Evolutionary conservation across 2,888 invertebrate species (phyloP).

Genomic region (Mayetiola destructor): DNA sequence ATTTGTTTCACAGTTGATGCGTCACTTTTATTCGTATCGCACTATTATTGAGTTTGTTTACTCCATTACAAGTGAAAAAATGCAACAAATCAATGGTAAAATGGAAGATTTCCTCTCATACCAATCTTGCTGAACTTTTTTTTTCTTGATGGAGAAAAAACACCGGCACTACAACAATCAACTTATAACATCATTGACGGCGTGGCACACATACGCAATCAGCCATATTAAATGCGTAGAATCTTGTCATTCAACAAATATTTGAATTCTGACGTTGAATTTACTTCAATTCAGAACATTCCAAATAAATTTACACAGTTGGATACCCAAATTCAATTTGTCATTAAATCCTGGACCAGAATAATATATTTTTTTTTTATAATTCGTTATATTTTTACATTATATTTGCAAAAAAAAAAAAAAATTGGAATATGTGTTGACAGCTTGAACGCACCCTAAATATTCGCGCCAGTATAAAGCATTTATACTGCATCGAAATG

Average conservation of each 20-base stretch:
- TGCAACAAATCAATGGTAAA: background rate
- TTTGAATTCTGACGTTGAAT: too few relatives aligned
- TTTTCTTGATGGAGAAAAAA: background rate
- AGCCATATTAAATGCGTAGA: too few relatives aligned
- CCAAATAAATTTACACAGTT: too few relatives aligned
- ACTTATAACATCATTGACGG: slow-evolving; percentile 4
- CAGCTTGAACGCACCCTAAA: background rate
- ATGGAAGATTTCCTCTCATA: background rate
- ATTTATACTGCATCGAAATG: background rate
- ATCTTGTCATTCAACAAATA: too few relatives aligned
- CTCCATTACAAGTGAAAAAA: background rate
- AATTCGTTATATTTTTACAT: too few relatives aligned
- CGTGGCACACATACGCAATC: slow-evolving; percentile 9
- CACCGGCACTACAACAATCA: slow-evolving; percentile 6
- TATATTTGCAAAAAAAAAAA: too few relatives aligned
- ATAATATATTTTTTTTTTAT: too few relatives aligned
- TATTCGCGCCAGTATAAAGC: slow-evolving; percentile 8
- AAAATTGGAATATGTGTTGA: background rate
- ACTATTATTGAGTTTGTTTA: background rate
- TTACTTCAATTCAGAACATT: too few relatives aligned
- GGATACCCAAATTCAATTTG: too few relatives aligned
- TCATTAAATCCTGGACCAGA: too few relatives aligned
- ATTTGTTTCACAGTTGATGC: background rate
- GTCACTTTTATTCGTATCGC: background rate
- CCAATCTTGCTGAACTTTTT: background rate